A percentile compares a stretch with the other conserved stretches of the same genome.
Evolutionary conservation across 2,113 vertebrate genomes (phyloP).

Genomic region (Zosterops borbonicus): DNA sequence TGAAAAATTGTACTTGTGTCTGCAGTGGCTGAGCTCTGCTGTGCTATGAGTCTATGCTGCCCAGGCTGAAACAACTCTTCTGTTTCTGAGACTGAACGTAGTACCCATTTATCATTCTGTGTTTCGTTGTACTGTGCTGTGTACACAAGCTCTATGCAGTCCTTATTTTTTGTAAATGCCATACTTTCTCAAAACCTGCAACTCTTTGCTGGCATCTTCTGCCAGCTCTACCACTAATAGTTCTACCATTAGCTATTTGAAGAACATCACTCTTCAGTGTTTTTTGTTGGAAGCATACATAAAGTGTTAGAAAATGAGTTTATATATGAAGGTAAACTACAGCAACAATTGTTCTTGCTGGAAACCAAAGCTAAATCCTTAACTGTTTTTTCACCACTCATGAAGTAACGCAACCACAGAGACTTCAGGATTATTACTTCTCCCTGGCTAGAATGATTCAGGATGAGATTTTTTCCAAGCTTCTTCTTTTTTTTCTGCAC

Average conservation of each 20-base stretch:
- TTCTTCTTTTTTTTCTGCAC: background rate
- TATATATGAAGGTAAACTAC: background rate
- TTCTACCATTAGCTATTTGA: background rate
- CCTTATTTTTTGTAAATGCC: background rate
- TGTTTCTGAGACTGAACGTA: background rate
- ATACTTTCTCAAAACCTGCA: background rate
- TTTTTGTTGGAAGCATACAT: background rate
- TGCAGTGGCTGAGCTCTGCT: background rate
- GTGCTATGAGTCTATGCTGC: background rate
- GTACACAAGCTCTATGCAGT: background rate
- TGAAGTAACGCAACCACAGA: background rate
- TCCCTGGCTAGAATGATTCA: background rate
- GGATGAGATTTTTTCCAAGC: background rate
- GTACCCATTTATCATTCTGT: background rate
- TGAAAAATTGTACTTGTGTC: background rate
- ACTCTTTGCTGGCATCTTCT: background rate
- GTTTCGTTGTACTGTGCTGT: accelerated
- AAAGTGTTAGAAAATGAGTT: accelerated
- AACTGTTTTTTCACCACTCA: background rate
- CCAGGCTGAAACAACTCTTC: background rate
- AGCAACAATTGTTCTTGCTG: background rate
- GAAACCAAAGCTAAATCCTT: background rate
- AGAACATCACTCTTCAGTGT: background rate
- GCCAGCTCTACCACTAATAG: background rate
- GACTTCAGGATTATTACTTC: background rate